phyloP scores from a whole-genome alignment of 2,888 invertebrate species.

The Cantharis lateralis region DNA sequence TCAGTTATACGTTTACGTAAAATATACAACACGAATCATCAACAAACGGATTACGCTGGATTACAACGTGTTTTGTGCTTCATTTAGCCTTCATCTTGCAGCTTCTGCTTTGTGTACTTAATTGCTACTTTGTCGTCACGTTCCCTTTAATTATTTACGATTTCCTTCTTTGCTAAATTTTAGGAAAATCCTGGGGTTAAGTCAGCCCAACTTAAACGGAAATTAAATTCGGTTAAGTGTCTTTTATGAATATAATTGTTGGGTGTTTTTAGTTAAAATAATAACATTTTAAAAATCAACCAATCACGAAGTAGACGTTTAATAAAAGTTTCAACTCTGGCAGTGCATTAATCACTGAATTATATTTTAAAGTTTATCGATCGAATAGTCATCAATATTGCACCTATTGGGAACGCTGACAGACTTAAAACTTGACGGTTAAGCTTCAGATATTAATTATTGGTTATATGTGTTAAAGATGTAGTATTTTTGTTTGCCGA shows the following conservation, averaged over 20 bases:
- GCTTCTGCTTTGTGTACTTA: slow-evolving; percentile 30
- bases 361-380: slow-evolving; percentile 26
- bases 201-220: slow-evolving; percentile 15
- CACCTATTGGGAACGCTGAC: slow-evolving; percentile 17
- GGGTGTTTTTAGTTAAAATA: neutral
- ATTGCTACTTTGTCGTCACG: slow-evolving; percentile 32
- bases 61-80: slow-evolving; percentile 40
- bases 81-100: slow-evolving; percentile 38
- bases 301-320: slow-evolving; percentile 10
- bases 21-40: slow-evolving; percentile 33
- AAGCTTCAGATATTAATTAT: neutral
- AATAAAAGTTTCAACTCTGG: slow-evolving; percentile 22
- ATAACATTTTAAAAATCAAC: neutral
- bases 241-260: neutral
- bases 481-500: neutral
- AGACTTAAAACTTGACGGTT: slow-evolving; percentile 6
- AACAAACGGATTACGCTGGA: slow-evolving; percentile 37
- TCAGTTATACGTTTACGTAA: slow-evolving; percentile 32
- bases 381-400: slow-evolving; percentile 23
- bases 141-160: slow-evolving; percentile 31
- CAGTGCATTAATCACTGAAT: slow-evolving; percentile 25
- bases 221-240: slow-evolving; percentile 8
- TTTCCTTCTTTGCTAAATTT: slow-evolving; percentile 26
- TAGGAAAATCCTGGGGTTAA: slow-evolving; percentile 19
- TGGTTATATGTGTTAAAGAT: neutral